Base-by-base conservation (phyloP, 1,140 invertebrate species). In the Caenorhabditis remanei region DNA sequence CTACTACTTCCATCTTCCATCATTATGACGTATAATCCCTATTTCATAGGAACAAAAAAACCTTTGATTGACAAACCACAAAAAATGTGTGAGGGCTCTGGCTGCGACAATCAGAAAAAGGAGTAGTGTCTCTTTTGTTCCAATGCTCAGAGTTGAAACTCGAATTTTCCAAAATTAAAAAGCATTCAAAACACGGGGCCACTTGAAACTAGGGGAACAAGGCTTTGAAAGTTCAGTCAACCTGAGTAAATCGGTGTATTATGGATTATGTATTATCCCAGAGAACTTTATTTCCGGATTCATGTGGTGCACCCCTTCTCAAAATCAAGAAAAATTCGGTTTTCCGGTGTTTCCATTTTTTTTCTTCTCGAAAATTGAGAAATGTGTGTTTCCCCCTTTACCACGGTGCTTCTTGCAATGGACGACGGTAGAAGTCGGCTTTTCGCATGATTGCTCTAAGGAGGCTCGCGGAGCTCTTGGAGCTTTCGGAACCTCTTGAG, bases 361-460 rank as follows among this genome's bases (percentile, higher is more conserved):
- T 32, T 32, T 32, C 32, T 32, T 79, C 24, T 21, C 11, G 46
- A 48, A 13, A 50, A 79, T 24, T 50, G 46, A 79, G 24, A 50
- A 50, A 50, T 79, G 71, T 79, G 71, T 41, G 50, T 53, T 14
- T 24, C 13, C 19, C 11, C 40, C n/a, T 46, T 2, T 79, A 79
- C 71, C 71, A 48, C 71, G 71, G 13, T 79, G 71, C 71, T 50
- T 79, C 46, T 50, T 79, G 71, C 71, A 79, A 79, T 79, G 71
- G 71, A 79, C 71, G 46, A 79, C 71, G 71, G 71, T 79, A 79
- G 71, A 79, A 79, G 71, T 79, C 71, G 71, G 71, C 24, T 79
- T 79, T 79, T 46, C 71, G 71, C 71, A 24, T 24, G 71, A 14
- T 19, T 50, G 71, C 71, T 79, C 71, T 79, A 79, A 79, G 71